A percentile compares a stretch with the other conserved stretches of the same genome.
These are phyloP conservation scores for Agapostemon virescens DNA, from an alignment of 2,888 invertebrate species.

Conservation along the genomic window DNA sequence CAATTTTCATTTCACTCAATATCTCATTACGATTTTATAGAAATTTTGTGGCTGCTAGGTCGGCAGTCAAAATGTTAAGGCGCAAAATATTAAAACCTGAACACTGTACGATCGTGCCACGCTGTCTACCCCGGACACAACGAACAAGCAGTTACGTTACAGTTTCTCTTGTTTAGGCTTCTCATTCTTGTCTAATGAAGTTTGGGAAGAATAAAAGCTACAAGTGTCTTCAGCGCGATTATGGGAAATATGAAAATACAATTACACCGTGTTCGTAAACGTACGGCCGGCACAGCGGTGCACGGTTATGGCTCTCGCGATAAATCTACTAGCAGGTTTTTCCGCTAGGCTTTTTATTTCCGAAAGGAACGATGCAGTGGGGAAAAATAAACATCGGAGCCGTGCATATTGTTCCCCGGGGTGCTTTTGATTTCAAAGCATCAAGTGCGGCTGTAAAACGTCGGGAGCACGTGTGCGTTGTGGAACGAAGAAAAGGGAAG, in stretches of 20 bases:
- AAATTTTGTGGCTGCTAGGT: no score
- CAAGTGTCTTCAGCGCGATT: background rate
- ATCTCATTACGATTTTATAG: no score
- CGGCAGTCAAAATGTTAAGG: no score
- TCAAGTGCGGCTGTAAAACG: constrained; percentile 45
- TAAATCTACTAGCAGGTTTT: constrained; percentile 25
- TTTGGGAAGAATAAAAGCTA: background rate
- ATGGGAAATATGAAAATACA: background rate
- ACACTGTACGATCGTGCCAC: no score
- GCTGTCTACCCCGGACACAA: no score
- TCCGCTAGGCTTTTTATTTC: constrained; percentile 40
- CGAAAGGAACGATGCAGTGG: constrained; percentile 33
- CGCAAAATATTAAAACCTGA: no score
- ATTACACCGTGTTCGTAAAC: background rate
- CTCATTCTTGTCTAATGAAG: background rate
- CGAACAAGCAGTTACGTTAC: no score
- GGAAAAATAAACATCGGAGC: constrained; percentile 55
- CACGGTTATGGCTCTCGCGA: constrained; percentile 5
- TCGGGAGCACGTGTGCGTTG: constrained; percentile 24
- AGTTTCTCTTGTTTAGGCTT: background rate
- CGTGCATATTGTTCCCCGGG: constrained; percentile 62
- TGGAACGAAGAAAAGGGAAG: constrained; percentile 5
- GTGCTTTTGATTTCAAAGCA: constrained; percentile 63
- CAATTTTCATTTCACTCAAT: no score
- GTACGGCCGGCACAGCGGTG: background rate